Base-by-base conservation (phyloP, 2,113 vertebrate species). In the Bostrychus sinensis region DNA sequence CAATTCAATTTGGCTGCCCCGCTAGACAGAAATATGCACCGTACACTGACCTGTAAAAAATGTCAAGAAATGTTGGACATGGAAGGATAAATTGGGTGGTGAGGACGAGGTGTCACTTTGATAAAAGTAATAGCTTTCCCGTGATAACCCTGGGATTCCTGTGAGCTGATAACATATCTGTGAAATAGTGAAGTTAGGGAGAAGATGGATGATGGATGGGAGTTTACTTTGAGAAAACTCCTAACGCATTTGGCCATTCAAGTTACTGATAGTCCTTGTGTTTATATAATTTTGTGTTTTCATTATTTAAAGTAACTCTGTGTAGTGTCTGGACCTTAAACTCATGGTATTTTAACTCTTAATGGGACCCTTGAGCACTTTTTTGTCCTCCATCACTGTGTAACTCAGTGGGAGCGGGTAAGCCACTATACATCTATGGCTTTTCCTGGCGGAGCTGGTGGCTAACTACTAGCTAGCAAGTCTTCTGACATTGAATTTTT, bases 1-100 rank as follows among this genome's bases (percentile, higher is more conserved):
- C 72, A 72, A 81, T 89, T 89, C 77, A 89, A 90, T 90, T 88
- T 87, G 77, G 64, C 66, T 46, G 66, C 26, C 39, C 30, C 45
- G 59, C 53, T 16, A n/a, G 62, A 73, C 78, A 81, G 75, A 68
- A 84, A 81, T 77, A 80, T 69, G 68, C 46, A 68, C 59, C 50
- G 26, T 58, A 56, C 22, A 37, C 45, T 46, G 63, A 2, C 51
- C 48, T 5, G 69, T 54, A 64, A 70, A 56, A 66, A 75, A 77
- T 51, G 39, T 17, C 16, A 56, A 43, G 26, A 61, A 45, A 48
- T 25, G 10, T 20, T 34, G 34, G 51, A 57, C 66, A 68, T 68
- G 36, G 65, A 66, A 71, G 55, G 62, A 69, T 28, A 61, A 60
- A 60, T 66, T 61, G 9, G 22, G 43, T 56, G 42, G 39, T 16